A percentile compares a stretch with the other conserved stretches of the same genome.
Evolutionary conservation across 2,113 vertebrate species (phyloP).

Genomic region (Rhinichthys klamathensis): DNA sequence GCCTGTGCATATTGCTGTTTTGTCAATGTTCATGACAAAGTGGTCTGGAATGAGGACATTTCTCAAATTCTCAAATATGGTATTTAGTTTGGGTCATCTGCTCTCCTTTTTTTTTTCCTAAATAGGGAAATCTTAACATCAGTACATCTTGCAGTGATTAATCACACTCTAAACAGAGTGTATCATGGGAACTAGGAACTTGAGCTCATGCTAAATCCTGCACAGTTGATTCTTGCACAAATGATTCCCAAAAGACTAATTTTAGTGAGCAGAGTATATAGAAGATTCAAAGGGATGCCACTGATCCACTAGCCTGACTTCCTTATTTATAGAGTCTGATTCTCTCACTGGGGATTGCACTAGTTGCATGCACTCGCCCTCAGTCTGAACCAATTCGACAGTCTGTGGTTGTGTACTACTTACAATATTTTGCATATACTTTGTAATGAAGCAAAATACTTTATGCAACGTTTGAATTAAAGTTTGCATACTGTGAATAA

Average conservation of each 20-base stretch:
- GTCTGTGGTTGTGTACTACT: background rate
- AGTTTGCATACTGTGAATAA: background rate
- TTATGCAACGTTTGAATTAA: background rate
- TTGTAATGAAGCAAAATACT: background rate
- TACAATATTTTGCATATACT: background rate
- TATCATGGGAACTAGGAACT: background rate
- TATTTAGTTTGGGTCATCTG: background rate
- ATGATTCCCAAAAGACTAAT: conserved; percentile 12
- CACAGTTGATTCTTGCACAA: background rate
- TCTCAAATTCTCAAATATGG: background rate
- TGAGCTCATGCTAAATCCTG: background rate
- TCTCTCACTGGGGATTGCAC: conserved; percentile 21
- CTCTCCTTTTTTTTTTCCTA: background rate
- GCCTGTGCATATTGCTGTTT: background rate
- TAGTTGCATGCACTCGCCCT: conserved; percentile 21
- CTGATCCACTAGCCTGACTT: conserved; percentile 1
- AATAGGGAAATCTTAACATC: background rate
- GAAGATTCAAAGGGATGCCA: background rate
- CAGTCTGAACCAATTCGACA: conserved; percentile 25
- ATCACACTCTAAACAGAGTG: background rate
- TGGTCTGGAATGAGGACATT: background rate
- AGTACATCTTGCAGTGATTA: background rate
- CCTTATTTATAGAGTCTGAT: conserved; percentile 18
- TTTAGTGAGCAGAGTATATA: background rate
- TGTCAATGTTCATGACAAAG: background rate